Conservation (phyloP, 2,888 invertebrate genomes). For the Odontomyia ornata region DNA sequence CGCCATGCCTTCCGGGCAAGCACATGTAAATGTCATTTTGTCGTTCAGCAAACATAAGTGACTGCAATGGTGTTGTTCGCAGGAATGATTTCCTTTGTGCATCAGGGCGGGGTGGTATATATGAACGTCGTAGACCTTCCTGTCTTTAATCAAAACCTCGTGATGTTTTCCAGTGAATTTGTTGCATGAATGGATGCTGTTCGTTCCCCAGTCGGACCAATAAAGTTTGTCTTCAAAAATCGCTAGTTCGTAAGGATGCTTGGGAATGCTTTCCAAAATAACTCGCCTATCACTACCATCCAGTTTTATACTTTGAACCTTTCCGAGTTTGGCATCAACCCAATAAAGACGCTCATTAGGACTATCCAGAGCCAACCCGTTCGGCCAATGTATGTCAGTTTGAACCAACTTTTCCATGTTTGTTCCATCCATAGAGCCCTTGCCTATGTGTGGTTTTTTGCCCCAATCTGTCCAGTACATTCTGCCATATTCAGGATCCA, state of each 20-base stretch:
- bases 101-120: constrained; percentile 78
- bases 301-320: constrained; percentile 72
- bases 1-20: constrained; percentile 78
- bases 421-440: constrained; percentile 86
- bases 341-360: constrained; percentile 84
- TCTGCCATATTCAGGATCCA: constrained; percentile 75
- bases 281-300: constrained; percentile 74
- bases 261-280: constrained; percentile 70
- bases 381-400: constrained; percentile 78
- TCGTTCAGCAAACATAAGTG: constrained; percentile 80
- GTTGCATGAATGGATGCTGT: constrained; percentile 77
- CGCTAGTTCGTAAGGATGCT: constrained; percentile 83
- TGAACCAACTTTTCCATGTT: constrained; percentile 70
- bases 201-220: constrained; percentile 89
- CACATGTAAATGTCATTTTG: constrained; percentile 70
- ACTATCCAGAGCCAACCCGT: constrained; percentile 85
- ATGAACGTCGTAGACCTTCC: constrained; percentile 69
- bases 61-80: constrained; percentile 71
- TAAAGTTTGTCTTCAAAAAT: constrained; percentile 88
- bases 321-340: constrained; percentile 80
- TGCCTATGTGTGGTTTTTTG: constrained; percentile 74
- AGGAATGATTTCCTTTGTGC: constrained; percentile 69
- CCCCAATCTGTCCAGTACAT: constrained; percentile 97
- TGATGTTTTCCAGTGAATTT: constrained; percentile 78
- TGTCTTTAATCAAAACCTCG: constrained; percentile 67